Conservation (phyloP, 2,888 invertebrate species). For the Leucoma salicis region DNA sequence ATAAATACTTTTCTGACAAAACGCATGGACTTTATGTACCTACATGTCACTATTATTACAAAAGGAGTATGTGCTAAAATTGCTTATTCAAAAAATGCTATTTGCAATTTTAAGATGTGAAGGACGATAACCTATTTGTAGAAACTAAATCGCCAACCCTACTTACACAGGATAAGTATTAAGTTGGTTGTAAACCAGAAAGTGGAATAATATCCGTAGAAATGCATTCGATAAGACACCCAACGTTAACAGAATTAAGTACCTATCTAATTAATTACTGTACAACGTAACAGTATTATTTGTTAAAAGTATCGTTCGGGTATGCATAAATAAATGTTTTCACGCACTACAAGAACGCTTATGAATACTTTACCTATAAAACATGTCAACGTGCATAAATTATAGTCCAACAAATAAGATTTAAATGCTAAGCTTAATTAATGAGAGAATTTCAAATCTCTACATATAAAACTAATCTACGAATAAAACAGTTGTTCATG, state of each 20-base stretch:
- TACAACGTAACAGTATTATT: too few species aligned
- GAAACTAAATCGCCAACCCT: too few species aligned
- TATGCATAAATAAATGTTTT: constrained; percentile 2
- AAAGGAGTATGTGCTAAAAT: too few species aligned
- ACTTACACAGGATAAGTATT: not conserved
- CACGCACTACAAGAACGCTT: not conserved
- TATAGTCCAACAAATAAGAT: not conserved
- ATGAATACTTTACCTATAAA: constrained; percentile 4
- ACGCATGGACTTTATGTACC: too few species aligned
- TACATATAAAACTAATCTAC: not conserved
- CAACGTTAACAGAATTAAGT: too few species aligned
- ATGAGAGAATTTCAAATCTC: constrained; percentile 1
- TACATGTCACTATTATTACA: too few species aligned
- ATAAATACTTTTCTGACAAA: too few species aligned
- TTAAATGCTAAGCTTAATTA: constrained; percentile 5
- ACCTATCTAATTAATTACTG: not conserved
- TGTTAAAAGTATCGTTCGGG: not conserved
- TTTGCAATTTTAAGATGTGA: too few species aligned
- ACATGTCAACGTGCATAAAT: not conserved
- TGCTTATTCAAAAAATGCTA: too few species aligned
- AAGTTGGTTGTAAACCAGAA: constrained; percentile 6
- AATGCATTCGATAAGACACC: too few species aligned
- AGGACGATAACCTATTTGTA: too few species aligned
- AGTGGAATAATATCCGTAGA: constrained; percentile 10
- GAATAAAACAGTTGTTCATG: not conserved